phyloP scores from a whole-genome alignment of 2,113 vertebrate genomes.

The Cinclus cinclus region DNA sequence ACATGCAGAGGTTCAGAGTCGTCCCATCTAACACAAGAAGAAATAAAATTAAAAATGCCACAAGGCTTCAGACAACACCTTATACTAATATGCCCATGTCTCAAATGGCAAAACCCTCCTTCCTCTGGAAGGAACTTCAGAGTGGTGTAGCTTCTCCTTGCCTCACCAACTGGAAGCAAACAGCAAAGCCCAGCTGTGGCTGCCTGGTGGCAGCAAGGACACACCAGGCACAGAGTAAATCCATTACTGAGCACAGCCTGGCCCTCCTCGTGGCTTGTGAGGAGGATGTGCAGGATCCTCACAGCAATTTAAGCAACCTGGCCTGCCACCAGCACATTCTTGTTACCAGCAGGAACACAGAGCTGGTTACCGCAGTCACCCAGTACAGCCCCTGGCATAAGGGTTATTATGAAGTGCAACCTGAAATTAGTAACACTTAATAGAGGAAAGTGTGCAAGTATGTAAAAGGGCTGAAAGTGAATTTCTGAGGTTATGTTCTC shows the following conservation, averaged over 20 bases:
- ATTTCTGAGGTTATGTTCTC: background rate
- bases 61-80: background rate
- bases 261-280: fast-evolving
- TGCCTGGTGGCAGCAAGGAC: background rate
- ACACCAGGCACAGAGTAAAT: background rate
- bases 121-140: background rate
- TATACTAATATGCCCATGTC: background rate
- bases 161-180: background rate
- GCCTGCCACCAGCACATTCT: background rate
- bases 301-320: background rate
- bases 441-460: background rate
- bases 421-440: background rate
- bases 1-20: background rate
- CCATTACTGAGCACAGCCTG: background rate
- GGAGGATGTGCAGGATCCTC: background rate
- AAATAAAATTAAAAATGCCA: background rate
- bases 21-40: fast-evolving
- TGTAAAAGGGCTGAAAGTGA: background rate
- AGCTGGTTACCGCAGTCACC: background rate
- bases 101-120: background rate
- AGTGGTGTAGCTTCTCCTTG: background rate
- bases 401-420: background rate
- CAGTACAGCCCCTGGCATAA: background rate
- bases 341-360: background rate
- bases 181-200: background rate